phyloP scores from a whole-genome alignment of 2,113 vertebrate genomes.

The Myiozetetes cayanensis region DNA sequence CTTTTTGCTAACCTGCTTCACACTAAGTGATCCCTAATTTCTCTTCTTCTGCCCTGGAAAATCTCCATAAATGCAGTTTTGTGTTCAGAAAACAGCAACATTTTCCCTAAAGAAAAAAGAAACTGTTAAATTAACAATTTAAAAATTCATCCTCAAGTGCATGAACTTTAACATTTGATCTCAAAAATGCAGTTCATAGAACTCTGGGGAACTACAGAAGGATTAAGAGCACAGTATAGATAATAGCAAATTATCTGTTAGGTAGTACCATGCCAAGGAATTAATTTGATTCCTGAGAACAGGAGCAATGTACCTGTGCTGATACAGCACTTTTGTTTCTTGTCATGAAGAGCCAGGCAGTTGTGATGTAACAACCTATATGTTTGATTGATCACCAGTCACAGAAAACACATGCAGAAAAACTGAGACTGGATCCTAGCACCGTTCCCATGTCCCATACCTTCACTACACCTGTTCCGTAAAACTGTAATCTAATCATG shows the following conservation, averaged over 20 bases:
- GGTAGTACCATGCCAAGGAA: neutral
- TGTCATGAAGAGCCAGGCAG: accelerated
- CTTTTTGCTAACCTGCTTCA: neutral
- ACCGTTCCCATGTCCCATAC: neutral
- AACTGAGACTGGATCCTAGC: neutral
- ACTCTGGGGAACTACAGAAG: neutral
- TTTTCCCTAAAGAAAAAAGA: neutral
- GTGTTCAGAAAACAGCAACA: neutral
- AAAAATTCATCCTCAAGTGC: neutral
- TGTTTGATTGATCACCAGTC: neutral
- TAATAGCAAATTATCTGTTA: neutral
- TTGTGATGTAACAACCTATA: neutral
- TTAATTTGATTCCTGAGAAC: neutral
- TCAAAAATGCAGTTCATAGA: neutral
- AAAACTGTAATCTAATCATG: neutral
- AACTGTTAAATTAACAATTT: neutral
- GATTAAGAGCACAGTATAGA: neutral
- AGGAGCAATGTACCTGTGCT: neutral
- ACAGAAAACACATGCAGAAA: neutral
- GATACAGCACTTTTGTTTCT: neutral
- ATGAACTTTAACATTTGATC: neutral
- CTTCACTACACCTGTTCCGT: neutral
- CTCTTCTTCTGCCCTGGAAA: neutral
- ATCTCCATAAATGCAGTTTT: neutral
- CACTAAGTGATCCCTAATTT: neutral